These are phyloP conservation scores for Dascillus cervinus DNA, from an alignment of 2,888 invertebrate genomes.

Conservation along the genomic window DNA sequence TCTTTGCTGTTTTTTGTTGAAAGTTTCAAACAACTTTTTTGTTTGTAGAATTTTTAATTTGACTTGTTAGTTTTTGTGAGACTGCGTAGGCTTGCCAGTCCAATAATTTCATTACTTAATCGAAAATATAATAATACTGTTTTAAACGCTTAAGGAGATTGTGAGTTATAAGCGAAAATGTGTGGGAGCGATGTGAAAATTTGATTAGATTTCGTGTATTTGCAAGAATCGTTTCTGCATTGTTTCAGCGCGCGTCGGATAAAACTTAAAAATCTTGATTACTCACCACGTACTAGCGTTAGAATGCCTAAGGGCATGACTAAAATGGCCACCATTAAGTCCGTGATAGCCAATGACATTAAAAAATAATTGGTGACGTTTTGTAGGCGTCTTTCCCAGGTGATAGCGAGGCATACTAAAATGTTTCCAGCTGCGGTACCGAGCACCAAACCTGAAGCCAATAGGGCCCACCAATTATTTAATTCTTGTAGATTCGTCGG, in stretches of 20 bases:
- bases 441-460: slow-evolving; percentile 68
- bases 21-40: too few species aligned
- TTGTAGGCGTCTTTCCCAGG: slow-evolving; percentile 84
- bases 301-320: slow-evolving; percentile 93
- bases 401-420: slow-evolving; percentile 87
- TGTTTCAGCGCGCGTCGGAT: too few species aligned
- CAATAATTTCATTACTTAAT: slow-evolving; percentile 6
- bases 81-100: too few species aligned
- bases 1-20: too few species aligned
- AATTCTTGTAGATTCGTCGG: slow-evolving; percentile 31
- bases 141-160: slow-evolving; percentile 1
- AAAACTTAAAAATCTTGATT: too few species aligned
- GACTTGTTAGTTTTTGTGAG: too few species aligned
- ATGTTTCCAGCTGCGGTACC: slow-evolving; percentile 90
- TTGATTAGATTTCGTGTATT: too few species aligned
- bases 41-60: too few species aligned
- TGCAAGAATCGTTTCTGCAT: too few species aligned
- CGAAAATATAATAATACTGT: slow-evolving; percentile 6
- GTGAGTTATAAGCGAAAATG: background rate
- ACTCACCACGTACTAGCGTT: slow-evolving; percentile 72
- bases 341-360: slow-evolving; percentile 92
- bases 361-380: slow-evolving; percentile 97
- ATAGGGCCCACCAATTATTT: slow-evolving; percentile 77
- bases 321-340: slow-evolving; percentile 86
- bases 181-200: too few species aligned